Percentiles rank a stretch among this genome's conserved stretches.
Conservation (phyloP, 2,888 invertebrate genomes). For the Toxonevra muliebris region DNA sequence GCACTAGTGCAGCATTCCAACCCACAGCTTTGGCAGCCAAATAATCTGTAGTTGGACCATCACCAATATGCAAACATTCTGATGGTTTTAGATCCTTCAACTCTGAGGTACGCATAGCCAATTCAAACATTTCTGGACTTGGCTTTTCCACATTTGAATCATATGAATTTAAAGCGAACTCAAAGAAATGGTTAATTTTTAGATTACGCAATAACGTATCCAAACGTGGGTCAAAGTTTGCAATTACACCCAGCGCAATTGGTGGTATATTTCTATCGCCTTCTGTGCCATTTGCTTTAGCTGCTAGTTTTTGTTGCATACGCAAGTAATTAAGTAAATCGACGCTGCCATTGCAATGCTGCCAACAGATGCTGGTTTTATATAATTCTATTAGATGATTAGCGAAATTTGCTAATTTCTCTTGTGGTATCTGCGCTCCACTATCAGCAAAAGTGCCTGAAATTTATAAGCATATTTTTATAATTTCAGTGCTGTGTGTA, state of each 20-base stretch:
- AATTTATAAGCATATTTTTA: slow-evolving; percentile 8
- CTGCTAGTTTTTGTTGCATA: slow-evolving; percentile 50
- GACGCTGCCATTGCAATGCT: slow-evolving; percentile 72
- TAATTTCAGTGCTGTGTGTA: not conserved
- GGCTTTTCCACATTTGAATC: slow-evolving; percentile 80
- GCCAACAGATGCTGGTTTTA: slow-evolving; percentile 78
- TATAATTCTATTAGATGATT: slow-evolving; percentile 75
- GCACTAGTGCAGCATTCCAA: slow-evolving; percentile 75
- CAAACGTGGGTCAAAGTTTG: slow-evolving; percentile 89
- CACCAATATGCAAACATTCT: slow-evolving; percentile 85
- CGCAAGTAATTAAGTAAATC: slow-evolving; percentile 72
- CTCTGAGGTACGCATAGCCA: slow-evolving; percentile 68
- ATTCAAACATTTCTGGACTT: slow-evolving; percentile 74
- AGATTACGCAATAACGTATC: slow-evolving; percentile 73
- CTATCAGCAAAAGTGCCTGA: slow-evolving; percentile 60
- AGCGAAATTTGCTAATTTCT: slow-evolving; percentile 68
- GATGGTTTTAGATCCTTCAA: slow-evolving; percentile 66
- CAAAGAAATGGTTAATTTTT: slow-evolving; percentile 75
- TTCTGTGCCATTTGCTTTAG: slow-evolving; percentile 36
- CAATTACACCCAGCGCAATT: slow-evolving; percentile 76
- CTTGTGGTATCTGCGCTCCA: slow-evolving; percentile 57
- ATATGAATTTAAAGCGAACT: slow-evolving; percentile 84
- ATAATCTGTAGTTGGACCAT: slow-evolving; percentile 80
- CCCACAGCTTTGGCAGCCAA: slow-evolving; percentile 77
- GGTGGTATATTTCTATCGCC: slow-evolving; percentile 39